These are phyloP conservation scores for Leptura quadrifasciata DNA, from an alignment of 2,888 invertebrate species.

Conservation along the genomic window DNA sequence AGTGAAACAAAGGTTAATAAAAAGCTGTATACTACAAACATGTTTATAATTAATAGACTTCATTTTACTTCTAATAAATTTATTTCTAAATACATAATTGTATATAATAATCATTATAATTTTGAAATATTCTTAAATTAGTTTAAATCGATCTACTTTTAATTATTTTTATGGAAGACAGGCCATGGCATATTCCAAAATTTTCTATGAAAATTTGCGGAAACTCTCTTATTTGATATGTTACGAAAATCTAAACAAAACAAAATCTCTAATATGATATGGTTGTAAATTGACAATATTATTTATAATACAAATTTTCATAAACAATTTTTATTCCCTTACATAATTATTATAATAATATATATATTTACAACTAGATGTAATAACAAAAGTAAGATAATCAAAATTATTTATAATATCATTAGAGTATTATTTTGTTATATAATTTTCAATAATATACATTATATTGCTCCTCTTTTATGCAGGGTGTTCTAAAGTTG, in stretches of 20 bases:
- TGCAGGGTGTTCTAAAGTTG: background rate
- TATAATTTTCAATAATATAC: background rate
- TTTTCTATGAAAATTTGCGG: constrained; percentile 61
- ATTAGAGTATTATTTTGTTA: background rate
- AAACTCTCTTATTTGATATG: constrained; percentile 15
- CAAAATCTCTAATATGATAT: constrained; percentile 23
- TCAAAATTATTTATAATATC: background rate
- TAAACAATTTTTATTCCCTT: constrained; percentile 58
- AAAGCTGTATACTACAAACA: no score
- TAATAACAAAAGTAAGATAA: constrained; percentile 3
- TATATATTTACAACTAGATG: constrained; percentile 53
- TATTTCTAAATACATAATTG: constrained; percentile 47
- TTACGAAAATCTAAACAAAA: background rate
- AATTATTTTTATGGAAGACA: constrained; percentile 71
- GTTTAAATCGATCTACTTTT: constrained; percentile 48
- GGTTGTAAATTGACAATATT: constrained; percentile 44
- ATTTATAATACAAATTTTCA: constrained; percentile 57
- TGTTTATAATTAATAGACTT: background rate
- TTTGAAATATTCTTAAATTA: constrained; percentile 52
- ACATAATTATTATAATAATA: constrained; percentile 50
- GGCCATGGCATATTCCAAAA: constrained; percentile 69
- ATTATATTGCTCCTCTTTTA: background rate
- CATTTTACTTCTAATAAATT: constrained; percentile 42
- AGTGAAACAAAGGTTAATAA: background rate
- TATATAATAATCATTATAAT: constrained; percentile 49